These are phyloP conservation scores for Catharus fuscescens DNA, from an alignment of 2,113 vertebrate genomes.

Conservation along the genomic window DNA sequence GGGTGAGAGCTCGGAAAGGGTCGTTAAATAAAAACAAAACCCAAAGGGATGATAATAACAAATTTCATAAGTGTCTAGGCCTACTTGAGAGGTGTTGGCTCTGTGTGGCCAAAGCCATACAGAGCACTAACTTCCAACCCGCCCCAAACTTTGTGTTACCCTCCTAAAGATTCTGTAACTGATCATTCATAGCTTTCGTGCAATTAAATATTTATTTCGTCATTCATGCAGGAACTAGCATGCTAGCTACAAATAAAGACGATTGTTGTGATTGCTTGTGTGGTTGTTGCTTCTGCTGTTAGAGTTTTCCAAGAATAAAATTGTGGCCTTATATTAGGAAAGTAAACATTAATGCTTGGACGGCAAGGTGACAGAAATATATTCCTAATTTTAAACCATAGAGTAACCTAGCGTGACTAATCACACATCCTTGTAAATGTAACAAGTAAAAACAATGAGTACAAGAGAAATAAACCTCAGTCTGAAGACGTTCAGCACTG, in stretches of 20 bases:
- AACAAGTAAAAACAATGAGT: neutral
- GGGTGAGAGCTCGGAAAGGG: neutral
- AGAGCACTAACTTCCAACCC: neutral
- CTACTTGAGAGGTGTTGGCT: neutral
- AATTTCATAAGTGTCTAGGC: neutral
- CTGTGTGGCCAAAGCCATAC: no score
- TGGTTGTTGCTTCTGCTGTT: neutral
- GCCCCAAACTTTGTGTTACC: no score
- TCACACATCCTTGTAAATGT: neutral
- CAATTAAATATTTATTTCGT: neutral
- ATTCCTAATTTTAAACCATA: neutral
- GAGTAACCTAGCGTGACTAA: neutral
- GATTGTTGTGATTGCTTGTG: neutral
- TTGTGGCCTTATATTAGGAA: neutral
- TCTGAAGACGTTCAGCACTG: neutral
- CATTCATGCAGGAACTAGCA: neutral
- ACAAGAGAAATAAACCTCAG: neutral
- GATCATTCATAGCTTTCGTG: rapidly evolving
- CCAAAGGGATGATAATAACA: no score
- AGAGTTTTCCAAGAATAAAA: neutral
- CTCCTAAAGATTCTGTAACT: neutral
- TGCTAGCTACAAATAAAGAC: neutral
- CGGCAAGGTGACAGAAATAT: neutral
- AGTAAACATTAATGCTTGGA: neutral
- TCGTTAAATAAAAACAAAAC: neutral